Conservation (phyloP, 2,888 invertebrate genomes). For the Nemoura dubitans region DNA sequence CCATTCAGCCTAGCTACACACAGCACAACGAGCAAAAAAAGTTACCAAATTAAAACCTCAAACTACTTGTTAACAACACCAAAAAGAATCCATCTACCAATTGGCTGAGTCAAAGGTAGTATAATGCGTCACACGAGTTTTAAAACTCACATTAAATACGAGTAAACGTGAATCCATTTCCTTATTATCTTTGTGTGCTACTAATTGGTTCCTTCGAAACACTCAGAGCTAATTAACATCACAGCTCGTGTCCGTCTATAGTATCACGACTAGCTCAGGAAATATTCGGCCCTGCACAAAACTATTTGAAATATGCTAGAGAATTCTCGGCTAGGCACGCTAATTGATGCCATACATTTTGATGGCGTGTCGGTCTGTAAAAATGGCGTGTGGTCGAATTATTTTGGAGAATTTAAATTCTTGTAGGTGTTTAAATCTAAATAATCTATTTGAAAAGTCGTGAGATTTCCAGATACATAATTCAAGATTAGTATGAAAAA, state of each 20-base stretch:
- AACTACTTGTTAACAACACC: background rate
- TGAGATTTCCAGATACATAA: conserved; percentile 24
- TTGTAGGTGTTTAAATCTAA: conserved; percentile 7
- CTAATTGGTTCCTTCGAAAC: background rate
- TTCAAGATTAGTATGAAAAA: conserved; percentile 18
- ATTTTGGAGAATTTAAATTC: background rate
- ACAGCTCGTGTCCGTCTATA: background rate
- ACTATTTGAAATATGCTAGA: conserved; percentile 7
- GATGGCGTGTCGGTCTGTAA: background rate
- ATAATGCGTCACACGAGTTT: background rate
- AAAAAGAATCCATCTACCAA: background rate
- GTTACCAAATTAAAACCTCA: background rate
- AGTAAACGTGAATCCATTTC: background rate
- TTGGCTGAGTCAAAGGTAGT: background rate
- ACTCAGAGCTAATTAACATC: background rate
- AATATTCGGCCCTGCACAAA: background rate
- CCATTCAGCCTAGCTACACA: too few relatives aligned
- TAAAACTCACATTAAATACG: too few relatives aligned
- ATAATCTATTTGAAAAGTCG: conserved; percentile 17
- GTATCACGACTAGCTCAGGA: background rate
- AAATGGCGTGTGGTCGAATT: background rate
- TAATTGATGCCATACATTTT: background rate
- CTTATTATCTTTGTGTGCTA: background rate
- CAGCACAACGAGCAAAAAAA: too few relatives aligned
- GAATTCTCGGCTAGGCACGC: background rate